Conservation (phyloP, 2,888 invertebrate genomes). For the Zaprionus bogoriensis region DNA sequence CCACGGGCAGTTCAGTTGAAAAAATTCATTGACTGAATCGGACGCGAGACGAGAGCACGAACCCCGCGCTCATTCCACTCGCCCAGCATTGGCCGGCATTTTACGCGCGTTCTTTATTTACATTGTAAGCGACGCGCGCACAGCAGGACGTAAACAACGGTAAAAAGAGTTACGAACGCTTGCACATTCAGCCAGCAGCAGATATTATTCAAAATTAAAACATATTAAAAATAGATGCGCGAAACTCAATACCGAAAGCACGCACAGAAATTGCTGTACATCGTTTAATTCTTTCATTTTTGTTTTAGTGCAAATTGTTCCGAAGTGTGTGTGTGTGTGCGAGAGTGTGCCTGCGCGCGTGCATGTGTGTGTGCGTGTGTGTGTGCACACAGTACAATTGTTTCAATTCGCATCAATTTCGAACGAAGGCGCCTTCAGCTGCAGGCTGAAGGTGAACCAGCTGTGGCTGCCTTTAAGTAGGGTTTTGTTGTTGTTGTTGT, state of each 20-base stretch:
- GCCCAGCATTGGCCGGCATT: conserved; percentile 47
- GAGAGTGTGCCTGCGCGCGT: not conserved
- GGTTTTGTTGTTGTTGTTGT: no score
- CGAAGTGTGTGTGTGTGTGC: conserved; percentile 13
- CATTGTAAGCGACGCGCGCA: conserved; percentile 55
- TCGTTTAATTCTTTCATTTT: conserved; percentile 7
- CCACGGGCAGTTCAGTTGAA: conserved; percentile 33
- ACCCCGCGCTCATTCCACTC: not conserved
- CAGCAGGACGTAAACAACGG: conserved; percentile 58
- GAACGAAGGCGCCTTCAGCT: conserved; percentile 14
- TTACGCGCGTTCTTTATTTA: conserved; percentile 49
- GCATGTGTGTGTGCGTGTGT: conserved; percentile 1
- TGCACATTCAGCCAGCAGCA: conserved; percentile 6
- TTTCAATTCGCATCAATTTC: conserved; percentile 50
- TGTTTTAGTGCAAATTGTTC: conserved; percentile 38
- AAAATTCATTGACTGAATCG: conserved; percentile 25
- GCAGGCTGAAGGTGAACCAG: conserved; percentile 43
- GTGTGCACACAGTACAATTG: conserved; percentile 26
- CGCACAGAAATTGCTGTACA: conserved; percentile 12
- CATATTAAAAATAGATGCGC: conserved; percentile 48
- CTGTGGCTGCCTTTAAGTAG: conserved; percentile 13
- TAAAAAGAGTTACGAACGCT: conserved; percentile 28
- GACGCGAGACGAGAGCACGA: conserved; percentile 16
- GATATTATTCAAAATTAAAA: no score
- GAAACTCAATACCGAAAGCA: conserved; percentile 39